Percentiles rank a stretch among this genome's conserved stretches.
These are phyloP conservation scores for Campoplex capitator DNA, from an alignment of 2,888 invertebrate species.

Conservation along the genomic window DNA sequence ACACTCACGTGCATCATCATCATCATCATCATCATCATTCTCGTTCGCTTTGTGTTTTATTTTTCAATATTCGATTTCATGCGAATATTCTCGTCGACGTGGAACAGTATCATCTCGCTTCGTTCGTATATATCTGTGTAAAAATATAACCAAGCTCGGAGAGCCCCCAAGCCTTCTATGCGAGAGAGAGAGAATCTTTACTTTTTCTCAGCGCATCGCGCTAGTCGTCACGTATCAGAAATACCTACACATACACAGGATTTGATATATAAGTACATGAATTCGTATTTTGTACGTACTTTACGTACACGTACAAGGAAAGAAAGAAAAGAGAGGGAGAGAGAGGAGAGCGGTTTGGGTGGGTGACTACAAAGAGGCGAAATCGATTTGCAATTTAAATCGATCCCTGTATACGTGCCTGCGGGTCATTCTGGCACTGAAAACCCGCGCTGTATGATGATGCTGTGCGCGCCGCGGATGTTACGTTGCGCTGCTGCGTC, in stretches of 20 bases:
- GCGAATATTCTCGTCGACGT: slow-evolving; percentile 73
- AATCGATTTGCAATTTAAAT: slow-evolving; percentile 84
- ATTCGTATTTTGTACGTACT: slow-evolving; percentile 67
- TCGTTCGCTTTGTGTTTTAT: slow-evolving; percentile 52
- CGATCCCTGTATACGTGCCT: slow-evolving; percentile 82
- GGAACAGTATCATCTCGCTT: slow-evolving; percentile 38
- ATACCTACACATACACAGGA: slow-evolving; percentile 59
- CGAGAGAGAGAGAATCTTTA: slow-evolving; percentile 40
- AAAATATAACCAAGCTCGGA: neutral
- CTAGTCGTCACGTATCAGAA: slow-evolving; percentile 77
- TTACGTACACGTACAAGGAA: slow-evolving; percentile 43
- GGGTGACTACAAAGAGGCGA: slow-evolving; percentile 83
- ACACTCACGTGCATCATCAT: neutral
- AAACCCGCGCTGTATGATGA: slow-evolving; percentile 74
- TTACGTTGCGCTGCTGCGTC: slow-evolving; percentile 18
- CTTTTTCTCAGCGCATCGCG: slow-evolving; percentile 50
- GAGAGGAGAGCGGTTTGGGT: slow-evolving; percentile 74
- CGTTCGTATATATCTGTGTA: slow-evolving; percentile 1
- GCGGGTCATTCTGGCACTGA: slow-evolving; percentile 79
- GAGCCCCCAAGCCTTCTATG: slow-evolving; percentile 17
- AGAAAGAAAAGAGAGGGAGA: slow-evolving; percentile 19
- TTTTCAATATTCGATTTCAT: slow-evolving; percentile 70
- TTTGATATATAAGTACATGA: slow-evolving; percentile 2
- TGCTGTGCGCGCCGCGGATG: slow-evolving; percentile 65
- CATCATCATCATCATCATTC: neutral